Evolutionary conservation across 1,140 invertebrate species (phyloP), one percentile per base, ranked within the genome.

Genomic region (Mylabris phalerata): DNA sequence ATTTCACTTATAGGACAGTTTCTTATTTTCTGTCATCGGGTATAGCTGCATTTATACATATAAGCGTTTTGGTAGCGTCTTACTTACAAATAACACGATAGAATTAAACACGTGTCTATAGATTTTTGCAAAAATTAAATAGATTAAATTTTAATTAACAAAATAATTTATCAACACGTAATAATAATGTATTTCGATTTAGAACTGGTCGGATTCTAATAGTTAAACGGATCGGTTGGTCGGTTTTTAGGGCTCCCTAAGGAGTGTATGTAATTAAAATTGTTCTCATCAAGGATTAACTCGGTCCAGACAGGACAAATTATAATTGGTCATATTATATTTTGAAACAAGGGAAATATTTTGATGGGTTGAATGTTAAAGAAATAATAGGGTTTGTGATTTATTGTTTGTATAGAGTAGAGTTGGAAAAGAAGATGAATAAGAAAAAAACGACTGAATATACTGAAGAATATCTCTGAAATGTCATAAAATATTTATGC

Each of bases 261-360:
- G 61, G 68, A 64, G 64, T 66, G 66, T 62, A 61, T 66, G 66
- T 69, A 69, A 69, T 69, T 69, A 69, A 69, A 69, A 69, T 60
- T 67, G 63, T 65, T 67, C 68, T 69, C 66, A 63, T 60, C 61
- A 66, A 69, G 66, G 67, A 69, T 69, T 67, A 69, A 66, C 63
- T 32, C 32, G 32, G 32, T 65, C 65, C 48, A 66, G 66, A 66
- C 66, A 65, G 62, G 60, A 59, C 65, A 69, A 69, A 69, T 69
- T 67, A 69, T 67, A 60, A 67, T 64, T 61, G 62, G 43, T 54
- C 51, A 32, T 32, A 32, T 32, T 46, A 45, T 13, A 45, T 46
- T 54, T 42, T 54, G 26, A 54, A 26, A 45, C 24, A 46, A 45
- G 43, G 43, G 32, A 32, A 32, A 32, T 32, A 32, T 32, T 32